Percentiles rank a stretch among this genome's conserved stretches.
Evolutionary conservation across 2,888 invertebrate genomes (phyloP).

Genomic region (Drosophila limbata): DNA sequence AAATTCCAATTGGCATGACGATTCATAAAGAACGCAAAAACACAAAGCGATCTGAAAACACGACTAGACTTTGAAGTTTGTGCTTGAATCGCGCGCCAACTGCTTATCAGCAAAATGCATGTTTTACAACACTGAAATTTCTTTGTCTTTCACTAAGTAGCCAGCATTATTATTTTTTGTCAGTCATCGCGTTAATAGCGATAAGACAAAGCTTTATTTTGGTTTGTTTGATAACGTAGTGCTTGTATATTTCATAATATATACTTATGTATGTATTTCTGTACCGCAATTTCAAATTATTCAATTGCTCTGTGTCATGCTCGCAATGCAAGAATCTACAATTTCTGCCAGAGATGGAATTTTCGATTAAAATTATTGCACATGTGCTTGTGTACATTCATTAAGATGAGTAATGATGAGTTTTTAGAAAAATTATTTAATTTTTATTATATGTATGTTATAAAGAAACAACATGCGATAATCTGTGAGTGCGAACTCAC

Average conservation of each 20-base stretch:
- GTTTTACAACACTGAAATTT: slow-evolving; percentile 23
- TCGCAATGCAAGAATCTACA: slow-evolving; percentile 7
- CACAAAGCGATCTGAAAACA: not conserved
- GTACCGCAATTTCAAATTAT: not conserved
- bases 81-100: slow-evolving; percentile 27
- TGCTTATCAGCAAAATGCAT: not conserved
- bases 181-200: not conserved
- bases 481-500: not conserved
- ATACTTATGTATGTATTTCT: not conserved
- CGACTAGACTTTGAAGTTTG: slow-evolving; percentile 2
- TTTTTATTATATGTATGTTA: not conserved
- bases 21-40: not conserved
- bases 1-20: not conserved
- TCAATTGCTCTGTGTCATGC: slow-evolving; percentile 41
- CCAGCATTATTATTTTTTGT: not conserved
- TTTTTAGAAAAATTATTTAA: not conserved
- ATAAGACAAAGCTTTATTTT: slow-evolving; percentile 5
- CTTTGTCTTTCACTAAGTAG: slow-evolving; percentile 5
- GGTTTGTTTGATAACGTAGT: slow-evolving; percentile 10
- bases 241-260: not conserved
- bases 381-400: too few relatives aligned
- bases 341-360: slow-evolving; percentile 6
- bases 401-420: too few relatives aligned
- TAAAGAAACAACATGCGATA: not conserved
- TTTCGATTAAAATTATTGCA: not conserved